Evolutionary conservation across 2,113 vertebrate species (phyloP).

Genomic region (Meles meles): DNA sequence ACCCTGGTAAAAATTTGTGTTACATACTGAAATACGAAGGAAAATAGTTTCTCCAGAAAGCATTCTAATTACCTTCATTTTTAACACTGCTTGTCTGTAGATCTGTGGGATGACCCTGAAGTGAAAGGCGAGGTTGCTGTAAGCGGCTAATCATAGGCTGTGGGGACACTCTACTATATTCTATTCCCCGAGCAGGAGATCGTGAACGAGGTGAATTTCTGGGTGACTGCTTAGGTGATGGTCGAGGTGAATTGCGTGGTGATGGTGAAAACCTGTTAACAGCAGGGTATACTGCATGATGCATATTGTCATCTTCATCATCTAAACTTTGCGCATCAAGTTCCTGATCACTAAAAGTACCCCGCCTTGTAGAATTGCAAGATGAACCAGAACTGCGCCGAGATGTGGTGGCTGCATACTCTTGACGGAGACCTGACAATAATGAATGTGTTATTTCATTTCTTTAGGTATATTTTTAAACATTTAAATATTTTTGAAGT

Average conservation of each 20-base stretch:
- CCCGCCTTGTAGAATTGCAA: constrained; percentile 94
- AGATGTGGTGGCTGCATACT: constrained; percentile 95
- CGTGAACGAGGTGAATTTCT: constrained; percentile 95
- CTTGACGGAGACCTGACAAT: constrained; percentile 93
- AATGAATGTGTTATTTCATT: constrained; percentile 57
- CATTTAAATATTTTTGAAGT: constrained; percentile 26
- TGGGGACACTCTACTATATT: constrained; percentile 92
- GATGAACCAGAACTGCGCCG: constrained; percentile 98
- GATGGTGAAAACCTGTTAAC: constrained; percentile 95
- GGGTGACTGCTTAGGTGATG: constrained; percentile 91
- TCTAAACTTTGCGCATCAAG: constrained; percentile 97
- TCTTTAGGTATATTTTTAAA: constrained; percentile 34
- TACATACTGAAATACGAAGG: neutral
- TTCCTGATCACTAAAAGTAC: constrained; percentile 97
- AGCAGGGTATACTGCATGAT: constrained; percentile 89
- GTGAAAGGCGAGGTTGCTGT: constrained; percentile 95
- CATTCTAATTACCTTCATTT: constrained; percentile 90
- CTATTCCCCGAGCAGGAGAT: constrained; percentile 93
- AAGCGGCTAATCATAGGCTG: constrained; percentile 96
- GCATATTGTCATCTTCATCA: constrained; percentile 93
- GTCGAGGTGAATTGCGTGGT: constrained; percentile 93
- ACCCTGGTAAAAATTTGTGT: neutral
- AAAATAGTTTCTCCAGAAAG: neutral
- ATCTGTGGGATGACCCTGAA: constrained; percentile 94
- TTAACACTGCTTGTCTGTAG: constrained; percentile 93